phyloP scores from a whole-genome alignment of 2,888 invertebrate species.

The Lasioglossum calceatum region DNA sequence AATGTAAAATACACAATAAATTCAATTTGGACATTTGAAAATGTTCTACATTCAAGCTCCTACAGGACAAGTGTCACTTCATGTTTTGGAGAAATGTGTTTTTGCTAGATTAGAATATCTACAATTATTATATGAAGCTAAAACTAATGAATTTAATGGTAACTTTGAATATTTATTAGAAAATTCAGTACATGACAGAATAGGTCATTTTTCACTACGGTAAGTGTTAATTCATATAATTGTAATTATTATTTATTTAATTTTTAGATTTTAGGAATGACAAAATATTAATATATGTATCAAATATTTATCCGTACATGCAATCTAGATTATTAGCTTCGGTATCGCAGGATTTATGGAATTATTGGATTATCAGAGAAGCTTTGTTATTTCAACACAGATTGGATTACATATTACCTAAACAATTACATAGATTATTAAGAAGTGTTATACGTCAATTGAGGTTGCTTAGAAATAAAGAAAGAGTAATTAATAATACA shows the following conservation, averaged over 20 bases:
- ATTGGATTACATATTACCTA: constrained; percentile 71
- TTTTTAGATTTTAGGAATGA: neutral
- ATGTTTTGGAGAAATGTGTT: constrained; percentile 86
- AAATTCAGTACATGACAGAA: constrained; percentile 86
- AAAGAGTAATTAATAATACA: constrained; percentile 64
- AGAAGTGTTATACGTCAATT: constrained; percentile 72
- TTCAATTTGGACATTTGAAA: constrained; percentile 50
- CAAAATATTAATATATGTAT: neutral
- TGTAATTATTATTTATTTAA: neutral
- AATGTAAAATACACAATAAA: neutral
- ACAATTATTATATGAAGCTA: constrained; percentile 81
- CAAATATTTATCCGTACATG: constrained; percentile 2
- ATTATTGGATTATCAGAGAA: constrained; percentile 78
- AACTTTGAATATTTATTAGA: constrained; percentile 86
- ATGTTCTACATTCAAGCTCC: constrained; percentile 87
- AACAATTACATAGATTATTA: constrained; percentile 78
- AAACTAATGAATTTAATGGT: constrained; percentile 82
- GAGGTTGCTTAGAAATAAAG: constrained; percentile 60
- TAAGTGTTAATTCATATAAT: constrained; percentile 71
- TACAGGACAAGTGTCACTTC: constrained; percentile 85
- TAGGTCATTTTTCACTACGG: constrained; percentile 87
- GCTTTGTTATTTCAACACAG: constrained; percentile 76
- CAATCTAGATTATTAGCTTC: constrained; percentile 77
- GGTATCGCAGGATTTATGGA: constrained; percentile 74
- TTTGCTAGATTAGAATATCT: constrained; percentile 86